phyloP scores from a whole-genome alignment of 1,140 invertebrate species.

The Nylanderia fulva region DNA sequence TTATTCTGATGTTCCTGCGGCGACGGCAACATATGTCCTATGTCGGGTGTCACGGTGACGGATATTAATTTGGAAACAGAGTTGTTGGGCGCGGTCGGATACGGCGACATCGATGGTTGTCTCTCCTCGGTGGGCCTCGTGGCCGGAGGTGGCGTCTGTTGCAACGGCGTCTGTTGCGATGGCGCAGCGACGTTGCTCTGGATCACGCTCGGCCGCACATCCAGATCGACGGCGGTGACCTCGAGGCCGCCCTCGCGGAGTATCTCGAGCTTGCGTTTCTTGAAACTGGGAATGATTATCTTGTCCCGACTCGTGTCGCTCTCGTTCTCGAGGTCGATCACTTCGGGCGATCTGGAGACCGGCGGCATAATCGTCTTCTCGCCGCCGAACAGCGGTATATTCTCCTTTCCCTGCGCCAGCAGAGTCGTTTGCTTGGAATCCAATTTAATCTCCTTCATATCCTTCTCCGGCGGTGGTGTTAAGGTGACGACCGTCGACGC shows the following conservation, averaged over 20 bases:
- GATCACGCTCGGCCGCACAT: conserved; percentile 78
- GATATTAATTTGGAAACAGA: conserved; percentile 83
- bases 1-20: conserved; percentile 70
- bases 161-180: conserved; percentile 71
- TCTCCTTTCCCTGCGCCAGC: conserved; percentile 87
- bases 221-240: conserved; percentile 88
- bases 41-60: conserved; percentile 86
- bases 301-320: conserved; percentile 81
- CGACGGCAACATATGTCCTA: conserved; percentile 85
- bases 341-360: conserved; percentile 86
- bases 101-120: conserved; percentile 61
- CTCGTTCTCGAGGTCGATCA: conserved; percentile 88
- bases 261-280: conserved; percentile 91
- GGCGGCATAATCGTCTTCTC: conserved; percentile 82
- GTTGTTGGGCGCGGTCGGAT: conserved; percentile 71
- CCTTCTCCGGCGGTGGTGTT: conserved; percentile 83
- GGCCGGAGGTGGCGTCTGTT: conserved; percentile 76
- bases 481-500: conserved; percentile 82
- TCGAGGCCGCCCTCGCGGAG: conserved; percentile 90
- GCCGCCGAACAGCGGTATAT: conserved; percentile 84
- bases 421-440: conserved; percentile 82
- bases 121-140: conserved; percentile 74
- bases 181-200: conserved; percentile 61
- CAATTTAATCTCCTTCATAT: conserved; percentile 82
- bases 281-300: conserved; percentile 86